A percentile compares a stretch with the other conserved stretches of the same genome.
Conservation (phyloP, 2,113 vertebrate species). For the Dinomys branickii region DNA sequence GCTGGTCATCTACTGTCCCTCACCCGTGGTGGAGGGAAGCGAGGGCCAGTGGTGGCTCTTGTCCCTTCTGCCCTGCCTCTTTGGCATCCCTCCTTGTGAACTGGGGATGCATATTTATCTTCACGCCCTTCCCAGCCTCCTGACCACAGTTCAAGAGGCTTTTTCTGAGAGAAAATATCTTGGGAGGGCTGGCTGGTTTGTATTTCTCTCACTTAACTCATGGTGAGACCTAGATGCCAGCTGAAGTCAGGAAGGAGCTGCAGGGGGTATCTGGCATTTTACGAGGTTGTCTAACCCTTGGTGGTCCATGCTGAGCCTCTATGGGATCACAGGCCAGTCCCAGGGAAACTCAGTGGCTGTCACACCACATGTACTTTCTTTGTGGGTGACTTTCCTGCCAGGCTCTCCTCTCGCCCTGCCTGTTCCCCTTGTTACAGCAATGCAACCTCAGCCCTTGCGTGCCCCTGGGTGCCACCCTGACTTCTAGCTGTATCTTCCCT, state of each 20-base stretch:
- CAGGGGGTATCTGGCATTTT: neutral
- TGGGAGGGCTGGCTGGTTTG: neutral
- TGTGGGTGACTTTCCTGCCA: neutral
- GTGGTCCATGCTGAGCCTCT: neutral
- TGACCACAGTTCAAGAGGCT: neutral
- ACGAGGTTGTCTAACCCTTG: neutral
- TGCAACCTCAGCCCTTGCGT: neutral
- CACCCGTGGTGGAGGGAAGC: fast-evolving
- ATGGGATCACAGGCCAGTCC: neutral
- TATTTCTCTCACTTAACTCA: neutral
- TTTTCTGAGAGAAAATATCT: neutral
- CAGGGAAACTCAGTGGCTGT: neutral
- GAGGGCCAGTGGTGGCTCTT: fast-evolving
- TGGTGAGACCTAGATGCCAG: neutral
- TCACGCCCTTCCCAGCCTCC: no score
- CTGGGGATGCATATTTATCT: neutral
- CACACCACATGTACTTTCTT: neutral
- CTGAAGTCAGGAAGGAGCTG: fast-evolving
- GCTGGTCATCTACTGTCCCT: neutral
- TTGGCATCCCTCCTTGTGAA: neutral
- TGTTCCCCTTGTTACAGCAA: neutral
- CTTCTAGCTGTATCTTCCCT: neutral
- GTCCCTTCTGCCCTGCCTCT: neutral
- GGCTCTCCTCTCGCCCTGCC: neutral
- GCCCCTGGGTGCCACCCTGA: neutral